phyloP scores from a whole-genome alignment of 2,888 invertebrate genomes.

The Drosophila affinis region DNA sequence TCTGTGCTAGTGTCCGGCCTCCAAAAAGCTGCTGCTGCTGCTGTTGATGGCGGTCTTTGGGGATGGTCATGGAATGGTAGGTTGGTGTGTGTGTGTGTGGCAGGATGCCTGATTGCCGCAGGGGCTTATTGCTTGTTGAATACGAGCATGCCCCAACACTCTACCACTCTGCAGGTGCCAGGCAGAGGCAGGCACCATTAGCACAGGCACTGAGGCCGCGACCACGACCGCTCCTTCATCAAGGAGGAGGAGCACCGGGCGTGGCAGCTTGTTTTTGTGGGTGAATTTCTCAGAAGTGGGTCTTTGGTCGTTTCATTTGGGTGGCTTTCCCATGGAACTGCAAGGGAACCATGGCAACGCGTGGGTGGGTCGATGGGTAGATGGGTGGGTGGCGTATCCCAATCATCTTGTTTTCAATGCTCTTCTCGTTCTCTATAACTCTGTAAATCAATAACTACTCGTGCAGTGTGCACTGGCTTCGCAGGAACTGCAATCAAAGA shows the following conservation, averaged over 20 bases:
- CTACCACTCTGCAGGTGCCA: slow-evolving; percentile 39
- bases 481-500: not conserved
- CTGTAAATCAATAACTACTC: not conserved
- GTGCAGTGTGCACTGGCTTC: not conserved
- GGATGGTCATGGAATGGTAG: not conserved
- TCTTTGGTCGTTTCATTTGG: slow-evolving; percentile 22
- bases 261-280: slow-evolving; percentile 35
- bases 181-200: slow-evolving; percentile 39
- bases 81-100: slow-evolving; percentile 22
- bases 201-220: slow-evolving; percentile 4
- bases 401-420: not conserved
- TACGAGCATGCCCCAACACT: slow-evolving; percentile 39
- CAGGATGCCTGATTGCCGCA: slow-evolving; percentile 24
- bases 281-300: slow-evolving; percentile 29
- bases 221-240: slow-evolving; percentile 42
- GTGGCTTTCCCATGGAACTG: slow-evolving; percentile 43
- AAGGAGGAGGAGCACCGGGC: slow-evolving; percentile 1
- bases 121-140: slow-evolving; percentile 49
- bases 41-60: slow-evolving; percentile 36
- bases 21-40: slow-evolving; percentile 42
- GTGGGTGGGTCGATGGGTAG: not conserved
- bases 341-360: not conserved
- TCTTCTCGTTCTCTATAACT: not conserved
- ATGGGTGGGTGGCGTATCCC: not conserved
- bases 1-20: slow-evolving; percentile 50